These are phyloP conservation scores for Pedionomus torquatus DNA, from an alignment of 2,113 vertebrate genomes.

Conservation along the genomic window DNA sequence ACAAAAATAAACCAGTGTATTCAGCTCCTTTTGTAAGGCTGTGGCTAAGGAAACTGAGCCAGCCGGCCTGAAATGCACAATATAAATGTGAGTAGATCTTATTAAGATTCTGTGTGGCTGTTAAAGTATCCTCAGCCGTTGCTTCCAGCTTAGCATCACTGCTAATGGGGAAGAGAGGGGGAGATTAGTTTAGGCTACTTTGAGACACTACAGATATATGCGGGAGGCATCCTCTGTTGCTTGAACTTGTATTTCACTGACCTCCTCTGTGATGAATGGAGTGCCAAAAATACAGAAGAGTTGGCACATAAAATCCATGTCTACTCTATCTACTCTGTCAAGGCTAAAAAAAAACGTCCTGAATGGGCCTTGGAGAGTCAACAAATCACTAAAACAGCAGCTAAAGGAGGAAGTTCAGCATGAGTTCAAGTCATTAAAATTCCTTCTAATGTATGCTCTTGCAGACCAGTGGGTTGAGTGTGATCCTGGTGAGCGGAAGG, in stretches of 20 bases:
- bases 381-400: slow-evolving; percentile 64
- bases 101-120: slow-evolving; percentile 57
- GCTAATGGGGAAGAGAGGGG: slow-evolving; percentile 32
- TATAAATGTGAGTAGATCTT: slow-evolving; percentile 54
- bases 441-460: slow-evolving; percentile 27
- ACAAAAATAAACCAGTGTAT: background rate
- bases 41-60: slow-evolving; percentile 33
- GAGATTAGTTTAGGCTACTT: slow-evolving; percentile 49
- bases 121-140: background rate
- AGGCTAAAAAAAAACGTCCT: slow-evolving; percentile 14
- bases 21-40: slow-evolving; percentile 31
- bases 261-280: slow-evolving; percentile 24
- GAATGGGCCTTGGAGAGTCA: slow-evolving; percentile 61
- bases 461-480: background rate
- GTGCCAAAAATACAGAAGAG: slow-evolving; percentile 55
- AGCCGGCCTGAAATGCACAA: slow-evolving; percentile 17
- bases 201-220: background rate
- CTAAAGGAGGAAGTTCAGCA: slow-evolving; percentile 61
- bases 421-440: slow-evolving; percentile 65
- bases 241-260: slow-evolving; percentile 40
- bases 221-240: slow-evolving; percentile 15
- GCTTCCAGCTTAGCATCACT: background rate
- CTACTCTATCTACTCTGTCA: slow-evolving; percentile 55
- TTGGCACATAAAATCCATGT: slow-evolving; percentile 48
- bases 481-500: slow-evolving; percentile 11